phyloP scores from a whole-genome alignment of 2,888 invertebrate species.

The Strigamia crassipes region DNA sequence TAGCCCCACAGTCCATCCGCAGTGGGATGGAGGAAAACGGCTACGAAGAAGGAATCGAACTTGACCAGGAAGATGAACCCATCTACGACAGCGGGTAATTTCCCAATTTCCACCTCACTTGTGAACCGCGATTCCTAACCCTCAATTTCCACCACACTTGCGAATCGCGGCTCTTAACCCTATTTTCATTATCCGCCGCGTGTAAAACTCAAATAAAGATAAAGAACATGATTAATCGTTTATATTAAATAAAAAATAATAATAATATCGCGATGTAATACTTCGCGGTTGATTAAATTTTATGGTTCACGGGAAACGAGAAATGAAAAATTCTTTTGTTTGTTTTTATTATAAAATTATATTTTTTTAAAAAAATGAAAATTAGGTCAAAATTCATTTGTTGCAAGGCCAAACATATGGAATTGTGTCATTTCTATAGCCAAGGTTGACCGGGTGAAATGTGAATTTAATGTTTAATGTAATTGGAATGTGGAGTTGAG shows the following conservation, averaged over 20 bases:
- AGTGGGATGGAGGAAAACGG: slow-evolving; percentile 8
- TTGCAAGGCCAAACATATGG: slow-evolving; percentile 15
- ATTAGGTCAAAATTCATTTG: slow-evolving; percentile 12
- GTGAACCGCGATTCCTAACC: not conserved
- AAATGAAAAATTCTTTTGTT: too few species aligned
- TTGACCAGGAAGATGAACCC: not conserved
- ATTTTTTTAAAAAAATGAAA: not conserved
- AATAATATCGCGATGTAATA: too few species aligned
- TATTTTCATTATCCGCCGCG: too few species aligned
- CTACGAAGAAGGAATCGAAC: not conserved
- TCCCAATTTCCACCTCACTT: too few species aligned
- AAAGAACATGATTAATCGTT: too few species aligned
- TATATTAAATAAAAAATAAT: too few species aligned
- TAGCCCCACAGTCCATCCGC: not conserved
- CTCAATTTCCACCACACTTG: not conserved
- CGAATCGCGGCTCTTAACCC: not conserved
- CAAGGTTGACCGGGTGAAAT: slow-evolving; percentile 8
- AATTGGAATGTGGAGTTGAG: too few species aligned
- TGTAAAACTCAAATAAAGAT: too few species aligned
- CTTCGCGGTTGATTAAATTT: not conserved
- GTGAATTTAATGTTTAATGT: not conserved
- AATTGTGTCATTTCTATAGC: slow-evolving; percentile 13
- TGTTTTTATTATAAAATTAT: not conserved
- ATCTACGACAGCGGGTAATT: not conserved
- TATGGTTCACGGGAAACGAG: not conserved